A percentile compares a stretch with the other conserved stretches of the same genome.
These are phyloP conservation scores for Martes flavigula DNA, from an alignment of 2,797 vertebrate species.

Conservation along the genomic window DNA sequence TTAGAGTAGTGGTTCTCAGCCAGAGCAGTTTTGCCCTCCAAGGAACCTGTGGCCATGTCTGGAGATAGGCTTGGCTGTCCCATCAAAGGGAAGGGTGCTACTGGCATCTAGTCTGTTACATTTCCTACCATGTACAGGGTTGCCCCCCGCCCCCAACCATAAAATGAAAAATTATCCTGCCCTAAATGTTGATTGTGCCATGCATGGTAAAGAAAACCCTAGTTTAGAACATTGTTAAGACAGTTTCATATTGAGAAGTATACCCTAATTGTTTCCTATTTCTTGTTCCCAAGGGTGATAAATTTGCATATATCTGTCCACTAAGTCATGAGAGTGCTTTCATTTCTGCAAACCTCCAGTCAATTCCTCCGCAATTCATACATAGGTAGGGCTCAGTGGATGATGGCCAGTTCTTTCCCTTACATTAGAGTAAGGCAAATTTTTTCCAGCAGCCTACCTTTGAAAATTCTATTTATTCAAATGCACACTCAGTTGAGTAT, in stretches of 20 bases:
- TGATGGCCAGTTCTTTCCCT: not conserved
- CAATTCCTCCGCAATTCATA: not conserved
- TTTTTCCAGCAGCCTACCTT: not conserved
- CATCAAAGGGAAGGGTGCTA: not conserved
- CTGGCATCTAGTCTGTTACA: not conserved
- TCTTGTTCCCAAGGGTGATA: not conserved
- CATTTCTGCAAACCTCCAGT: not conserved
- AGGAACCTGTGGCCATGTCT: not conserved
- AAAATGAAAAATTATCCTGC: not conserved
- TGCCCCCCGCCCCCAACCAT: not conserved
- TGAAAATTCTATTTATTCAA: conserved; percentile 33
- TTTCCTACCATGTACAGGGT: not conserved
- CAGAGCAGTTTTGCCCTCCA: not conserved
- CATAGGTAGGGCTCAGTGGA: not conserved
- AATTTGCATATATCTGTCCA: not conserved
- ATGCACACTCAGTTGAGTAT: not conserved
- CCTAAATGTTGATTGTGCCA: not conserved
- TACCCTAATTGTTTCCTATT: not conserved
- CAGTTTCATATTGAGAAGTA: not conserved
- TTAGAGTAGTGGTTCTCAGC: conserved; percentile 6
- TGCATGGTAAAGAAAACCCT: not conserved
- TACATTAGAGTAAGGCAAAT: not conserved
- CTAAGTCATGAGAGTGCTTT: not conserved
- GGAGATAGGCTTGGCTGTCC: not conserved
- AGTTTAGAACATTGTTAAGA: not conserved